phyloP scores from a whole-genome alignment of 2,113 vertebrate genomes.

The Apodemus speciosus region DNA sequence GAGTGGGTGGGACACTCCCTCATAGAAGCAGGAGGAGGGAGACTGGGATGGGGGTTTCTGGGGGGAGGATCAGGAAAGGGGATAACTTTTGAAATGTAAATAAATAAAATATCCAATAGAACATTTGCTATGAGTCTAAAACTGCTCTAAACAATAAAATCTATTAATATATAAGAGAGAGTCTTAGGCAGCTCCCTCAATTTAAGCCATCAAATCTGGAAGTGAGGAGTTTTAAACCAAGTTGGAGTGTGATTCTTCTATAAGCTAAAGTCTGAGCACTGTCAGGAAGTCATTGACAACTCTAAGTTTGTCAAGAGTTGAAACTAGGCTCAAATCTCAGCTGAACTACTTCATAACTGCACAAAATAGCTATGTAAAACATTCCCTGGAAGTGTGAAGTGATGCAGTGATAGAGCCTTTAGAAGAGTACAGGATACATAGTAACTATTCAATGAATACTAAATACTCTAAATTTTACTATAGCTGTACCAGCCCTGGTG shows the following conservation, averaged over 20 bases:
- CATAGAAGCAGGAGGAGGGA: no score
- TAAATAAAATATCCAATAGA: no score
- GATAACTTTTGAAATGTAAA: no score
- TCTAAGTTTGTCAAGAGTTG: not conserved
- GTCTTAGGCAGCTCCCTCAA: not conserved
- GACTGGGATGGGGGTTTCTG: no score
- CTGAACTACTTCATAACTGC: not conserved
- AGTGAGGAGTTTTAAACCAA: not conserved
- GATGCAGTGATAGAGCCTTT: not conserved
- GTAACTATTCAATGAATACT: not conserved
- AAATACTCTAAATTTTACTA: not conserved
- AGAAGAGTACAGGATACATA: not conserved
- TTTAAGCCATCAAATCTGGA: not conserved
- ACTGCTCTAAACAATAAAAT: not conserved
- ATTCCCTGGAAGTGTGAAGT: not conserved
- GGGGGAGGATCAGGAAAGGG: no score
- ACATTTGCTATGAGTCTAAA: constrained; percentile 5
- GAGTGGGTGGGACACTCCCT: no score
- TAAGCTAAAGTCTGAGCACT: not conserved
- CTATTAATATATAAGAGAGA: not conserved
- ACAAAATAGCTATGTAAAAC: not conserved
- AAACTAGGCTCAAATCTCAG: not conserved
- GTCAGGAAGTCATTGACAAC: not conserved
- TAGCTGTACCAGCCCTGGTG: not conserved
- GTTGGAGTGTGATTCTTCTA: not conserved